A percentile compares a stretch with the other conserved stretches of the same genome.
Conservation (phyloP, 2,888 invertebrate genomes). For the Thereva unica region DNA sequence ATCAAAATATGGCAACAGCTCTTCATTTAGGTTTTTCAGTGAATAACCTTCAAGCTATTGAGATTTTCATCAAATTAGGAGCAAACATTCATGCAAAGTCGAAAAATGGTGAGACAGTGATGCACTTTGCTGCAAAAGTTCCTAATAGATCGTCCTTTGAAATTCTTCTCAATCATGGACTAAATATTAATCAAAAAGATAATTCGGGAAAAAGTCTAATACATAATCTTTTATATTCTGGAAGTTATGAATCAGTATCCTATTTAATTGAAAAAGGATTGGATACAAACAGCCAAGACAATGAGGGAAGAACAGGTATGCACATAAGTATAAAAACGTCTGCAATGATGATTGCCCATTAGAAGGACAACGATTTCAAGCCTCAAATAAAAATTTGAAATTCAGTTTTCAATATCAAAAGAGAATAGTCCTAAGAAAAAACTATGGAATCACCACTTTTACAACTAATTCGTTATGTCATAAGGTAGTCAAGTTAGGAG, state of each 20-base stretch:
- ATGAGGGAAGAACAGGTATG: conserved; percentile 13
- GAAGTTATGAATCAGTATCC: not conserved
- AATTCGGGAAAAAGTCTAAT: conserved; percentile 9
- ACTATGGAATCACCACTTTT: no score
- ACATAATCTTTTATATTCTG: not conserved
- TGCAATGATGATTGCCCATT: no score
- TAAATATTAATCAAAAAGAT: conserved; percentile 12
- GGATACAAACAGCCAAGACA: conserved; percentile 6
- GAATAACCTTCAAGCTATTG: conserved; percentile 11
- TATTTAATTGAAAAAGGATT: conserved; percentile 10
- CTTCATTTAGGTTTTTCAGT: conserved; percentile 19
- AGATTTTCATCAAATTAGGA: conserved; percentile 13
- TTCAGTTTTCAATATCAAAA: no score
- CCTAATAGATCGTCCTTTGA: not conserved
- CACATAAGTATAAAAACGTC: not conserved
- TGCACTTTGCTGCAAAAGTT: conserved; percentile 12
- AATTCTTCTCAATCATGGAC: not conserved
- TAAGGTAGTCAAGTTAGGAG: no score
- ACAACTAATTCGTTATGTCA: no score
- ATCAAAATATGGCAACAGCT: conserved; percentile 12
- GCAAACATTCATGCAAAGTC: conserved; percentile 3
- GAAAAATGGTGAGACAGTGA: conserved; percentile 1
- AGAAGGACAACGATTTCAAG: no score
- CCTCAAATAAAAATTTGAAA: no score
- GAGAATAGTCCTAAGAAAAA: no score